phyloP scores from a whole-genome alignment of 2,113 vertebrate genomes.

The Hippocampus zosterae region DNA sequence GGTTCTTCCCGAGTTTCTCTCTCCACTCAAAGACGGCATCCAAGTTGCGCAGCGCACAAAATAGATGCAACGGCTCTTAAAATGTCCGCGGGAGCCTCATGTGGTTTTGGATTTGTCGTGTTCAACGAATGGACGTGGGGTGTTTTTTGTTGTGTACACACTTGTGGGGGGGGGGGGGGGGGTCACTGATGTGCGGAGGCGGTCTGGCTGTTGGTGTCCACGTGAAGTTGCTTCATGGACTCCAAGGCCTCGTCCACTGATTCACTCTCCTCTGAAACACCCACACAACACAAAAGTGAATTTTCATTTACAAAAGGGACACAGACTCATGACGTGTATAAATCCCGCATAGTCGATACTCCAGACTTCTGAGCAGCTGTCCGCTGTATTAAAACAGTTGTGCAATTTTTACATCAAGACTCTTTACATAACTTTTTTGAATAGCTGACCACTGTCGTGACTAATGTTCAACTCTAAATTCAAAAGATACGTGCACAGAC shows the following conservation, averaged over 20 bases:
- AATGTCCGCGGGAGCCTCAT: background rate
- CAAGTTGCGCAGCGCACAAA: background rate
- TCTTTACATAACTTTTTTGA: too few relatives aligned
- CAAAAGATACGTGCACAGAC: too few relatives aligned
- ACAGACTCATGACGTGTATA: background rate
- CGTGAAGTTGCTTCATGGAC: slow-evolving; percentile 55
- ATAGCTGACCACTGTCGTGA: too few relatives aligned
- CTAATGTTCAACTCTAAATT: too few relatives aligned
- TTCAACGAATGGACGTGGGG: background rate
- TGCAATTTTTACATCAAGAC: too few relatives aligned
- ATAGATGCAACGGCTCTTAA: background rate
- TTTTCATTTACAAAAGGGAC: too few relatives aligned
- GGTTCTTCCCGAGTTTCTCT: background rate
- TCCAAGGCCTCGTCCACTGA: slow-evolving; percentile 43
- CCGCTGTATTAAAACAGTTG: too few relatives aligned
- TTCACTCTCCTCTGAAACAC: slow-evolving; percentile 47
- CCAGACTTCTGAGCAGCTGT: too few relatives aligned
- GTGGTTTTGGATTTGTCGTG: background rate
- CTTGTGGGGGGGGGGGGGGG: too few relatives aligned
- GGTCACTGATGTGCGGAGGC: slow-evolving; percentile 37
- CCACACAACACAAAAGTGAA: background rate
- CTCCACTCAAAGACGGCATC: background rate
- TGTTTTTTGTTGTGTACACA: background rate
- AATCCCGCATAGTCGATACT: background rate
- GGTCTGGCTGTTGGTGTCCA: background rate